Percentiles rank a stretch among this genome's conserved stretches.
phyloP scores from a whole-genome alignment of 2,113 vertebrate species.

The Heterochromis multidens region DNA sequence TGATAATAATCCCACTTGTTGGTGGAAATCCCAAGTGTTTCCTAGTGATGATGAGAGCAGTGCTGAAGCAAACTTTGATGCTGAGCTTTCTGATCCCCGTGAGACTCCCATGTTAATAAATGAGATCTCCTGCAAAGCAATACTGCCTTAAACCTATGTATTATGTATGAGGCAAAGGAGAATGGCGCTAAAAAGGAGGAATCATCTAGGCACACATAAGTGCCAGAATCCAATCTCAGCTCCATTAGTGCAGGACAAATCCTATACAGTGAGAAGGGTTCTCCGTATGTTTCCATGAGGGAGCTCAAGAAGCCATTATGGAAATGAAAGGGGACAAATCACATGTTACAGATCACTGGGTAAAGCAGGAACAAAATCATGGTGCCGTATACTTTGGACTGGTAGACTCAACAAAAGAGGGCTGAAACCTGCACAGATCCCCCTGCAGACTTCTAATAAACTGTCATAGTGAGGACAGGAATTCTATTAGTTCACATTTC shows the following conservation, averaged over 20 bases:
- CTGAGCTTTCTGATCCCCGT: conserved; percentile 62
- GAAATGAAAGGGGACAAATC: conserved; percentile 77
- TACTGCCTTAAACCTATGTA: conserved; percentile 76
- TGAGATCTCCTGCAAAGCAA: conserved; percentile 70
- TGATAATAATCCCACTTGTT: conserved; percentile 47
- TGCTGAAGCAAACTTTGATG: conserved; percentile 61
- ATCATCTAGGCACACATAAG: conserved; percentile 74
- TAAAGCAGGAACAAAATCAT: conserved; percentile 66
- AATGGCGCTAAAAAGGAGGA: conserved; percentile 75
- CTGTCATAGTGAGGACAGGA: conserved; percentile 15
- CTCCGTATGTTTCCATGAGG: conserved; percentile 72
- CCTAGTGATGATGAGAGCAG: conserved; percentile 33
- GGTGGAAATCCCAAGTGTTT: conserved; percentile 41
- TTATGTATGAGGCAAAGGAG: conserved; percentile 77
- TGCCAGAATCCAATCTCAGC: conserved; percentile 78
- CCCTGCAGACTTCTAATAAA: conserved; percentile 51
- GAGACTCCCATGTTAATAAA: conserved; percentile 77
- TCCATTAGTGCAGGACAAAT: conserved; percentile 80
- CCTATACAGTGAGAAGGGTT: conserved; percentile 72
- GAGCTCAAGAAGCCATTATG: conserved; percentile 78
- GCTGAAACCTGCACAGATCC: conserved; percentile 18
- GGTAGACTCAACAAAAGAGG: conserved; percentile 37
- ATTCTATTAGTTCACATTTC: conserved; percentile 49
- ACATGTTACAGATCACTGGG: conserved; percentile 67
- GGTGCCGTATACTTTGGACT: conserved; percentile 48